These are phyloP conservation scores for Sicus ferrugineus DNA, from an alignment of 2,888 invertebrate species.

Conservation along the genomic window DNA sequence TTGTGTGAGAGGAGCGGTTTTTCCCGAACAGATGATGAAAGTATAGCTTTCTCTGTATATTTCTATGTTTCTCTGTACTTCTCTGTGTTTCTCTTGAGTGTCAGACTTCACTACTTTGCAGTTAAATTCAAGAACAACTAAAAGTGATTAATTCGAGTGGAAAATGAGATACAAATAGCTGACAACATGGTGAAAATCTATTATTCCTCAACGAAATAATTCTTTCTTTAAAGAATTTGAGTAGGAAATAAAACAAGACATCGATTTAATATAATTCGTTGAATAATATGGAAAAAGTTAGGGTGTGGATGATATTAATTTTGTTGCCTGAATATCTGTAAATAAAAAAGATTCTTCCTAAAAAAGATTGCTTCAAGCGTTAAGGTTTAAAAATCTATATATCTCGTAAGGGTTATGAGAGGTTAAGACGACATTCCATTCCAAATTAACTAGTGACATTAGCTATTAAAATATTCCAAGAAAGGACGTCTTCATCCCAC, in stretches of 20 bases:
- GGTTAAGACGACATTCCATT: no score
- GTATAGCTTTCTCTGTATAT: neutral
- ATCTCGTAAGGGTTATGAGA: no score
- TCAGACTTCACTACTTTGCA: neutral
- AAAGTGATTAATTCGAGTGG: slow-evolving; percentile 49
- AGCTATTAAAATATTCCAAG: no score
- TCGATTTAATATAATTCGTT: neutral
- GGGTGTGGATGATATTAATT: neutral
- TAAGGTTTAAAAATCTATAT: neutral
- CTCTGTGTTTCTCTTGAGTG: neutral
- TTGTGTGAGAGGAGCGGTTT: slow-evolving; percentile 9
- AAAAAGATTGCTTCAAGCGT: neutral
- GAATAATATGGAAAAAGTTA: neutral
- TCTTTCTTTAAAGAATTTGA: neutral
- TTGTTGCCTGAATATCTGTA: neutral
- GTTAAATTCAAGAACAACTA: slow-evolving; percentile 40
- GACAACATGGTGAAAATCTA: slow-evolving; percentile 49
- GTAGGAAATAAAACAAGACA: neutral
- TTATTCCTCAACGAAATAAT: slow-evolving; percentile 37
- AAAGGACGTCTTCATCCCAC: no score
- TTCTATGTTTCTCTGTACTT: neutral
- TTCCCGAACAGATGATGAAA: neutral
- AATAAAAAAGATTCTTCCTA: neutral
- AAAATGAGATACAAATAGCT: slow-evolving; percentile 51
- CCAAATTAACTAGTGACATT: no score